A percentile compares a stretch with the other conserved stretches of the same genome.
Conservation (phyloP, 2,113 vertebrate species). For the Globicephala melas region DNA sequence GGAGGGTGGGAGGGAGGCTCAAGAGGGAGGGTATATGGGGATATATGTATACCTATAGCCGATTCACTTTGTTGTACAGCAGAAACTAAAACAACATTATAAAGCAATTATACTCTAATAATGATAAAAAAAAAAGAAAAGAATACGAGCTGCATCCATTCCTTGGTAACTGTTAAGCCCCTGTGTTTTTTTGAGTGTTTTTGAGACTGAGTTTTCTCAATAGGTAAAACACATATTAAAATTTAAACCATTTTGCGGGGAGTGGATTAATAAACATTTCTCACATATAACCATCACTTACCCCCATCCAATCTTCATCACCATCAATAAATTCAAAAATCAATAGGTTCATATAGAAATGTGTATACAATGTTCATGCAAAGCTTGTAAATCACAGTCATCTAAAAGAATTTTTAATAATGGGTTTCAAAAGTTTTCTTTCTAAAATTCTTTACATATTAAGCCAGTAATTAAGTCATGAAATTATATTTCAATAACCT, state of each 20-base stretch:
- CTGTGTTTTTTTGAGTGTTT: not conserved
- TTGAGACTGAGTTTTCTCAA: not conserved
- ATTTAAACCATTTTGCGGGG: not conserved
- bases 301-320: not conserved
- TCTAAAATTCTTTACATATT: not conserved
- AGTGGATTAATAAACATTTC: not conserved
- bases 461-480: not conserved
- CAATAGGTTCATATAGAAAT: not conserved
- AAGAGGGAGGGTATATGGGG: too few relatives aligned
- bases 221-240: not conserved
- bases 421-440: not conserved
- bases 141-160: not conserved
- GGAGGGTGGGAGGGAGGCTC: too few relatives aligned
- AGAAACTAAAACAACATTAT: too few relatives aligned
- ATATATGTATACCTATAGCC: too few relatives aligned
- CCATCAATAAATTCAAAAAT: not conserved
- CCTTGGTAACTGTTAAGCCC: not conserved
- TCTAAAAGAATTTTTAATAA: not conserved
- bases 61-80: too few relatives aligned
- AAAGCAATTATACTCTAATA: too few relatives aligned
- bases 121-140: not conserved
- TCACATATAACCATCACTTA: not conserved
- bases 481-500: not conserved
- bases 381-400: not conserved
- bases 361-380: not conserved